Conservation (phyloP, 2,113 vertebrate genomes). For the Sinocyclocheilus rhinocerous region DNA sequence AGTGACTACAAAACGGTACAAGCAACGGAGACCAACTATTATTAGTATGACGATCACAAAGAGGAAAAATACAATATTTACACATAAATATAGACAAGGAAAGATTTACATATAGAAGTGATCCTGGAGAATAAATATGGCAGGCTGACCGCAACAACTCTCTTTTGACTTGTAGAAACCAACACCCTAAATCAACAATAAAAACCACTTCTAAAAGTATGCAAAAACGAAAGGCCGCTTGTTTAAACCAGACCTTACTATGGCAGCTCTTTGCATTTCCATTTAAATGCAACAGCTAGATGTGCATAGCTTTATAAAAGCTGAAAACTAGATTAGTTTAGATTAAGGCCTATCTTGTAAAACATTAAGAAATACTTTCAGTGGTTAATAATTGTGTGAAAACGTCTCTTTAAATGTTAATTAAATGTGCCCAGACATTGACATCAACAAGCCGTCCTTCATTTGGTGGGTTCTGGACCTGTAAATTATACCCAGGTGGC, state of each 20-base stretch:
- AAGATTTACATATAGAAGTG: constrained; percentile 40
- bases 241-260: constrained; percentile 2
- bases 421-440: constrained; percentile 36
- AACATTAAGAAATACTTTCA: constrained; percentile 59
- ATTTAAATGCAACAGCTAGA: constrained; percentile 44
- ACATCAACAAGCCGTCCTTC: constrained; percentile 54
- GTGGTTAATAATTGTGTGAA: constrained; percentile 57
- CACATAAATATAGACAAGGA: constrained; percentile 68
- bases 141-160: constrained; percentile 43
- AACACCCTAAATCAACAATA: constrained; percentile 21
- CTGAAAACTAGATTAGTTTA: constrained; percentile 56
- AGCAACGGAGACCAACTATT: constrained; percentile 24
- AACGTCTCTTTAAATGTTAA: constrained; percentile 42
- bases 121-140: constrained; percentile 70
- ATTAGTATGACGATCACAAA: constrained; percentile 50
- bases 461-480: constrained; percentile 39
- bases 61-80: constrained; percentile 54
- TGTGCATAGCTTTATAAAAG: constrained; percentile 75
- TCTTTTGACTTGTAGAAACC: constrained; percentile 44
- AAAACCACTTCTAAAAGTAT: constrained; percentile 51
- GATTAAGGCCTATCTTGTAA: constrained; percentile 9
- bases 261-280: constrained; percentile 31
- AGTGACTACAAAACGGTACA: not conserved
- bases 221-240: constrained; percentile 1
- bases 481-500: constrained; percentile 35